Base-by-base conservation (phyloP, 2,797 vertebrate species). In the Psittacula echo region DNA sequence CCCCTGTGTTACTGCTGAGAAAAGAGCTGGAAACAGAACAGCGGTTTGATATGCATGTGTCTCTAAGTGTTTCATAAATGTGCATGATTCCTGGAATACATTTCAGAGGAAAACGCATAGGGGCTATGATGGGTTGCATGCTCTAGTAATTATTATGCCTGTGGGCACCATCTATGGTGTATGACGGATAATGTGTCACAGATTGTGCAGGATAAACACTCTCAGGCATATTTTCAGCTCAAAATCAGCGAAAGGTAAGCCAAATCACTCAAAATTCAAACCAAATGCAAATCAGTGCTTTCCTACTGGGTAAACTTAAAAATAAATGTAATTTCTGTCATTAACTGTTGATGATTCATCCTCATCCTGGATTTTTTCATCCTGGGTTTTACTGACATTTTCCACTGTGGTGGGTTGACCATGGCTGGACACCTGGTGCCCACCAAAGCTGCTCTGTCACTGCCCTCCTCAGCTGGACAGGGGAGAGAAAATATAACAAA, bases 331-430 rank as follows among this genome's bases (percentile, higher is more conserved):
- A 42, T 64, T 89, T 77, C 44, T 87, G 34, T 65, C 78, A 91
- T 89, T 93, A 95, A 70, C 21, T 79, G 56, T 50, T 65, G 64
- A 86, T 92, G 82, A 93, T 88, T 96, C 89, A 82, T 65, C 54
- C 68, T 85, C 89, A 78, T 67, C 48, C 30, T 76, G 45, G 26
- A 37, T 41, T 87, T 3, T 78, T 94, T 91, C 27, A 84, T 74
- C 54, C 62, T 88, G 29, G 23, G n/a, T 85, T 92, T 85, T 93
- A 41, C 51, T 67, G 62, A 67, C 76, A 74, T 93, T 90, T 93
- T 75, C 74, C 56, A 30, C 34, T 32, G 18, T 1, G 6, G 7
- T 66, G 34, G 1, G 11, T n/a, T 80, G 50, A 48, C 45, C 23
- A 48, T 42, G 8, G 26, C 74, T 62, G 30, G 39, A 32, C 5